Percentiles rank a stretch among this genome's conserved stretches.
phyloP scores from a whole-genome alignment of 2,888 invertebrate species.

The Formica aserva region DNA sequence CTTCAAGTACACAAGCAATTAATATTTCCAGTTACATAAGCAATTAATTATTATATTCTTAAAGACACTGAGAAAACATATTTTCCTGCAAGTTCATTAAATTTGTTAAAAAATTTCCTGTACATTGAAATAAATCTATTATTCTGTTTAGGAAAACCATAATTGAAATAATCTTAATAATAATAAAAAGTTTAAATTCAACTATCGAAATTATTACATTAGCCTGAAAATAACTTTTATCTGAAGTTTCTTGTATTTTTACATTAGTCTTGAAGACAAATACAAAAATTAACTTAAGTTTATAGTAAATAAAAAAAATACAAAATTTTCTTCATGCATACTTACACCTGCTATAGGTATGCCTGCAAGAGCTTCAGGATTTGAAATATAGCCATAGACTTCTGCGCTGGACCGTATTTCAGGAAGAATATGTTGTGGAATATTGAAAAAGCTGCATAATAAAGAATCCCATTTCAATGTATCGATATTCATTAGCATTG shows the following conservation, averaged over 20 bases:
- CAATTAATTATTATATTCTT: not conserved
- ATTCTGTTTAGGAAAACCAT: not conserved
- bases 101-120: not conserved
- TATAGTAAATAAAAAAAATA: constrained; percentile 5
- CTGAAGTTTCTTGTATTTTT: not conserved
- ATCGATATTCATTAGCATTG: constrained; percentile 97
- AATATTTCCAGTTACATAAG: not conserved
- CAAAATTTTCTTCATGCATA: constrained; percentile 58
- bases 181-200: not conserved
- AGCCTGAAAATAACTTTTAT: not conserved
- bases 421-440: constrained; percentile 94
- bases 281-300: constrained; percentile 6
- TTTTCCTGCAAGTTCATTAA: not conserved
- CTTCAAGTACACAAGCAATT: not conserved
- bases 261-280: not conserved
- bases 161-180: not conserved
- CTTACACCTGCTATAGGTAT: constrained; percentile 95
- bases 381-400: constrained; percentile 93
- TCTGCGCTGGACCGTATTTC: constrained; percentile 96
- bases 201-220: not conserved
- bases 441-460: constrained; percentile 94
- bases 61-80: not conserved
- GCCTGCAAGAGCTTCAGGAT: constrained; percentile 90
- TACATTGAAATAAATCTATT: not conserved
- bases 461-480: constrained; percentile 96